Evolutionary conservation across 1,140 invertebrate genomes (phyloP).

Genomic region (Lucilia cuprina): DNA sequence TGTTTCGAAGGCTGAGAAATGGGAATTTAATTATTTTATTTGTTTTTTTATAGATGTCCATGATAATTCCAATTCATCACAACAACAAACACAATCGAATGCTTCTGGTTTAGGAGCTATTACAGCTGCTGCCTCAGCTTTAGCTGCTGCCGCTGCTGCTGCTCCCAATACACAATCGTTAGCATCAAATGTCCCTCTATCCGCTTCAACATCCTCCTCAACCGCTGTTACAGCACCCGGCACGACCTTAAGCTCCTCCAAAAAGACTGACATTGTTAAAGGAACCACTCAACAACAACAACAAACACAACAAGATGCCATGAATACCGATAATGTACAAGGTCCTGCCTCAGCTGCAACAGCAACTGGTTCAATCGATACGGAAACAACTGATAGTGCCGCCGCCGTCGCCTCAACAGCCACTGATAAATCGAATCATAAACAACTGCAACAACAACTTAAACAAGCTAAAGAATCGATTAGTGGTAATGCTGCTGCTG

Average conservation of each 20-base stretch:
- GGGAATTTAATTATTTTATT: background rate
- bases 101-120: constrained; percentile 42
- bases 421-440: constrained; percentile 43
- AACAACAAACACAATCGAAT: constrained; percentile 64
- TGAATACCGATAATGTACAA: constrained; percentile 61
- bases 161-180: constrained; percentile 37
- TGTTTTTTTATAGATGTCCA: constrained; percentile 62
- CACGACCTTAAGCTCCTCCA: constrained; percentile 62
- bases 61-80: constrained; percentile 66
- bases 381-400: background rate
- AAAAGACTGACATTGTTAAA: constrained; percentile 64
- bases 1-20: background rate
- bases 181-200: constrained; percentile 42
- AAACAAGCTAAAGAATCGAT: background rate
- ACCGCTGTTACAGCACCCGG: constrained; percentile 28
- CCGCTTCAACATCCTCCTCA: constrained; percentile 41
- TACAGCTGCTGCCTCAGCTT: constrained; percentile 62
- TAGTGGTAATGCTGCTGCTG: constrained; percentile 16
- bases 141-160: constrained; percentile 53
- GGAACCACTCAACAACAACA: constrained; percentile 48
- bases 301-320: constrained; percentile 57
- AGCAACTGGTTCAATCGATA: constrained; percentile 41
- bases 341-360: constrained; percentile 36
- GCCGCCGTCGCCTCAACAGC: background rate
- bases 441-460: constrained; percentile 33